Base-by-base conservation (phyloP, 2,113 vertebrate species). In the Geococcyx californianus region DNA sequence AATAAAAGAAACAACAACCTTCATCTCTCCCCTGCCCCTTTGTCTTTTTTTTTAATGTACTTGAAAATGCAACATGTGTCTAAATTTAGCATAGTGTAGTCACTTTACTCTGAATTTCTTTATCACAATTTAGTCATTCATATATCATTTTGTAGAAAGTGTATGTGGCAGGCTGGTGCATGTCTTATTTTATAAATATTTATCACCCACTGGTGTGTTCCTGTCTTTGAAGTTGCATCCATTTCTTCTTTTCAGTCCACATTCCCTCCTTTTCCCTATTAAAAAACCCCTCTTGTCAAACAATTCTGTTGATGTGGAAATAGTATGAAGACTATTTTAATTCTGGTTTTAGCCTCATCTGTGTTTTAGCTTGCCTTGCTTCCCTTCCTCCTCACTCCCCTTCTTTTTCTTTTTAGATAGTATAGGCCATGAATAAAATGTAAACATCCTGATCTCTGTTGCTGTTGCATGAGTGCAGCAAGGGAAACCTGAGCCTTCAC, bases 101-200 rank as follows among this genome's bases (percentile, higher is more conserved):
- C 97, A 91, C 94, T 98, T 97, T 93, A 93, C 86, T 96, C 92
- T 96, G 89, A 84, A 76, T 97, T 96, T 96, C 94, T 96, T 96
- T 97, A 95, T 95, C 94, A 73, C 75, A 84, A 95, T 96, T 97
- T 95, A 96, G 93, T 93, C 95, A 97, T 93, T 93, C 80, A 79
- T 97, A 92, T 79, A 96, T 97, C 84, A 95, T 94, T 90, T 86
- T 83, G 68, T 95, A 67, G 85, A 94, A 98, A 96, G 84, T 21
- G 3, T 93, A 91, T 94, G 78, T 93, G 93, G 74, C 93, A 96
- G 90, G 92, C 87, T 97, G 97, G 97, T 97, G 91, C 91, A 92
- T 95, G 93, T 88, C 95, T 97, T 97, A 85, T 97, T 97, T 98
- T 96, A 97, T 97, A 98, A 98, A 97, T 97, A 98, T 98, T 98